Evolutionary conservation across 2,113 vertebrate species (phyloP), one percentile per base, ranked within the genome.

Genomic region (Urocitellus parryii): DNA sequence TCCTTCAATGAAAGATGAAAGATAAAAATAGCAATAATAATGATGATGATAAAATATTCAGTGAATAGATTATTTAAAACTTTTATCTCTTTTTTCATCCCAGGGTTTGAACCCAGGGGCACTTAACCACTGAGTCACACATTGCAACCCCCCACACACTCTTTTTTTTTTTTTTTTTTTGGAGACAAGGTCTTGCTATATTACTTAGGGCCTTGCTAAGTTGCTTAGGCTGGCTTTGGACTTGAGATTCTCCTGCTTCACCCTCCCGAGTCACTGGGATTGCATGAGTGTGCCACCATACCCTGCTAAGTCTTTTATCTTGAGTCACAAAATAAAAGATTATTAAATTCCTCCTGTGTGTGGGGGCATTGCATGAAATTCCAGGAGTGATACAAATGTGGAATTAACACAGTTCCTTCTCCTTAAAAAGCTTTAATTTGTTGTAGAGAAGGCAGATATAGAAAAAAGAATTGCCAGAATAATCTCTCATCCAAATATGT

Each of bases 401-500:
- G 5, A 77, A 32, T 68, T 78, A 78, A n/a, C 11, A 34, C 8
- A 42, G 0, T n/a, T 39, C 2, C 25, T 34, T 92, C 39, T 72
- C 22, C 17, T 37, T 45, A 29, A 73, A 53, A 88, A 76, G 24
- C 5, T 53, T 53, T 29, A 34, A 17, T 39, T 48, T 83, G 18
- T 51, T 17, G 25, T 27, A 13, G 24, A 4, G 11, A 45, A 42
- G 29, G 6, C 5, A 74, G 37, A 83, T 12, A 9, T 51, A 20
- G 39, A 84, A 93, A 63, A 2, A 4, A 56, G 18, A 84, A 93
- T 45, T 93, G 9, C 72, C 8, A 17, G 8, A 73, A 58, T 67
- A 8, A 39, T 48, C 22, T 67, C 18, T 77, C 0, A 58, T 42
- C 2, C 32, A 17, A 0, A 37, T 29, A 25, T 13, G 42, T 42